phyloP scores from a whole-genome alignment of 2,113 vertebrate species.

The Hypanus sabinus region DNA sequence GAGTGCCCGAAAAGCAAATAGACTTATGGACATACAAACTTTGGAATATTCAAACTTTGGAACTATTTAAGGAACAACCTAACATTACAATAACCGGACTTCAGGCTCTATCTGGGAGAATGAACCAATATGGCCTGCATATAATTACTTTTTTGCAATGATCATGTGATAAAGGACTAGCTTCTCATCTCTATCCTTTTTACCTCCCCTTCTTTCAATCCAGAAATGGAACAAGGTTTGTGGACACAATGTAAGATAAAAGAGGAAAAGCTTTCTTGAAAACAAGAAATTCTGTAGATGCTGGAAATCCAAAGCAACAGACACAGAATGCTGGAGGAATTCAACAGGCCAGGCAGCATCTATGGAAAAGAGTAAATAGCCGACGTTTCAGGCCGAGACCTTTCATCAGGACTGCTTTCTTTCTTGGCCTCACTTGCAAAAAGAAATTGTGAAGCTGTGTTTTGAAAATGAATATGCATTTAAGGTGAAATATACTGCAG shows the following conservation, averaged over 20 bases:
- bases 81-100: not conserved
- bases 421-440: not conserved
- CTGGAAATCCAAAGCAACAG: too few relatives aligned
- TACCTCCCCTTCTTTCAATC: not conserved
- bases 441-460: not conserved
- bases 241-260: not conserved
- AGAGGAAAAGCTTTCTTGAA: too few relatives aligned
- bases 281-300: too few relatives aligned
- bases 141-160: too few relatives aligned
- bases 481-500: too few relatives aligned
- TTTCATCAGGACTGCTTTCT: not conserved
- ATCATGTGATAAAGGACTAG: not conserved
- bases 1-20: not conserved
- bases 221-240: not conserved
- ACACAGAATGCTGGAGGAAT: too few relatives aligned
- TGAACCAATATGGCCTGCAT: not conserved
- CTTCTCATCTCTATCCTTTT: not conserved
- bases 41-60: not conserved
- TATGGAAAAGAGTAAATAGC: too few relatives aligned
- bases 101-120: not conserved
- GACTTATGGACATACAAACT: not conserved
- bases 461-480: not conserved
- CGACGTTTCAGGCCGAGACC: too few relatives aligned
- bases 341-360: too few relatives aligned
- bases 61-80: not conserved